Conservation (phyloP, 2,888 invertebrate species). For the Drosophila stalkeri region DNA sequence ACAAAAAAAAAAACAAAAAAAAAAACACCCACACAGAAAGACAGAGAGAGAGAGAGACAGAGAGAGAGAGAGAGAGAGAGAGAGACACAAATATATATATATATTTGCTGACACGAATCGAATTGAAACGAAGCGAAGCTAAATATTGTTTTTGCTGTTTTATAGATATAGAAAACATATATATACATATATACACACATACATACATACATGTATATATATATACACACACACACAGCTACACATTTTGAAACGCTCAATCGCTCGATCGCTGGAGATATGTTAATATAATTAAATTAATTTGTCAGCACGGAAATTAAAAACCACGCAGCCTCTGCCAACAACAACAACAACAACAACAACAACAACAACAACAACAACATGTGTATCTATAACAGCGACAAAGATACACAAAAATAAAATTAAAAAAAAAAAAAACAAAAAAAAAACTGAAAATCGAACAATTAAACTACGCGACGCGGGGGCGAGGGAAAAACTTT, state of each 20-base stretch:
- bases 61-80: background rate
- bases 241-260: slow-evolving; percentile 53
- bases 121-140: slow-evolving; percentile 40
- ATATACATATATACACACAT: background rate
- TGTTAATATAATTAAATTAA: slow-evolving; percentile 84
- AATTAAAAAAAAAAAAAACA: too few species aligned
- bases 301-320: slow-evolving; percentile 80
- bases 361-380: slow-evolving; percentile 14
- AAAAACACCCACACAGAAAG: slow-evolving; percentile 11
- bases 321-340: slow-evolving; percentile 59
- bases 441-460: slow-evolving; percentile 64
- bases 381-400: slow-evolving; percentile 56
- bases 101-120: slow-evolving; percentile 29
- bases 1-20: slow-evolving; percentile 32
- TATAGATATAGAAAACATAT: slow-evolving; percentile 2
- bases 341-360: slow-evolving; percentile 24
- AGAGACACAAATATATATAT: background rate
- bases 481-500: slow-evolving; percentile 36
- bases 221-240: background rate
- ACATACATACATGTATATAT: background rate
- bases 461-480: slow-evolving; percentile 62
- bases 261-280: slow-evolving; percentile 74
- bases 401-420: slow-evolving; percentile 56
- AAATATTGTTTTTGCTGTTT: slow-evolving; percentile 10
- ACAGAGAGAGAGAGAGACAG: background rate